Conservation (phyloP, 2,113 vertebrate species). For the Scomber scombrus region DNA sequence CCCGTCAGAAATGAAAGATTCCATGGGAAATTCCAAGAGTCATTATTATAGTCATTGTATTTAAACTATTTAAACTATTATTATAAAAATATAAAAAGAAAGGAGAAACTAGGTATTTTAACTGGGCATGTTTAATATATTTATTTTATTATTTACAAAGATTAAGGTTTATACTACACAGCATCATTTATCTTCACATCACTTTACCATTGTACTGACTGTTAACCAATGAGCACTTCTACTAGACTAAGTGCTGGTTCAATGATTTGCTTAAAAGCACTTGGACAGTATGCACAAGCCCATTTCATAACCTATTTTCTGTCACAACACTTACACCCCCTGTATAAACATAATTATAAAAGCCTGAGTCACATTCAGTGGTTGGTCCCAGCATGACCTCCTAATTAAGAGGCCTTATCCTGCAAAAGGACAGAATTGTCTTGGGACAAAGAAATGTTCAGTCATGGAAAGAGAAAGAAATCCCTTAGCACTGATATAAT, state of each 20-base stretch:
- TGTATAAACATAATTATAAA: slow-evolving; percentile 27
- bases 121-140: too few relatives aligned
- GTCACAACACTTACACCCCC: background rate
- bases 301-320: background rate
- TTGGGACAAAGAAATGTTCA: slow-evolving; percentile 53
- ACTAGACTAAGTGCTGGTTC: background rate
- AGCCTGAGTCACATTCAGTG: slow-evolving; percentile 20
- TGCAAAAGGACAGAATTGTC: slow-evolving; percentile 46
- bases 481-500: slow-evolving; percentile 35
- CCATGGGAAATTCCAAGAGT: too few relatives aligned
- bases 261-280: background rate
- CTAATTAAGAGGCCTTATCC: slow-evolving; percentile 49
- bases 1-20: too few relatives aligned
- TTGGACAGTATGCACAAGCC: background rate
- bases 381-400: slow-evolving; percentile 28
- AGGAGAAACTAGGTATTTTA: too few relatives aligned
- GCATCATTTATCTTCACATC: background rate
- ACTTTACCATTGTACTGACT: background rate
- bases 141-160: too few relatives aligned
- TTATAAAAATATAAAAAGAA: too few relatives aligned
- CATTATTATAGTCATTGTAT: too few relatives aligned
- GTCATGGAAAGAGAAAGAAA: slow-evolving; percentile 59
- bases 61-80: too few relatives aligned
- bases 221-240: background rate
- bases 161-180: too few relatives aligned